These are phyloP conservation scores for Carlito syrichta DNA, from an alignment of 2,113 vertebrate genomes.

Conservation along the genomic window DNA sequence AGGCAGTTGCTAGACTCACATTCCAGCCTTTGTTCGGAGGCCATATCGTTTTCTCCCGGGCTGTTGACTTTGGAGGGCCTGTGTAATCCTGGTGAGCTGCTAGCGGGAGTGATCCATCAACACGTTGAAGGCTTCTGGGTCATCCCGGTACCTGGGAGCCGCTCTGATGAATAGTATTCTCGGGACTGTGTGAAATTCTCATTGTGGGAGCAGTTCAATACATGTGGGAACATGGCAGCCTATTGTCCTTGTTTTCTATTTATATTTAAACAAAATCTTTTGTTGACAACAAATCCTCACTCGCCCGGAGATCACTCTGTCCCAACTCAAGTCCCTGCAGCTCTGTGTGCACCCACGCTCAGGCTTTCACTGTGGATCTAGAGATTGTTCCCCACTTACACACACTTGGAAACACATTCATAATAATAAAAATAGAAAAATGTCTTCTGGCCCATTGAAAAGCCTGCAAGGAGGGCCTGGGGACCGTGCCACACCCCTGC, in stretches of 20 bases:
- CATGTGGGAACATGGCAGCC: neutral
- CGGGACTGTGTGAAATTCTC: constrained; percentile 21
- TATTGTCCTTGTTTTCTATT: constrained; percentile 34
- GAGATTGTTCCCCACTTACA: neutral
- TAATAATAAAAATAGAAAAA: neutral
- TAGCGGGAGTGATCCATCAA: constrained; percentile 77
- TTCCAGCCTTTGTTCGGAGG: constrained; percentile 76
- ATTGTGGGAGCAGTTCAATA: constrained; percentile 1
- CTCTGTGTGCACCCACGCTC: neutral
- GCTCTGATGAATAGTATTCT: constrained; percentile 52
- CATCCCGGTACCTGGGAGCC: constrained; percentile 76
- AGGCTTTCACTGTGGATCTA: neutral
- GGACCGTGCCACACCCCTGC: neutral
- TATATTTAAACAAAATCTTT: constrained; percentile 44
- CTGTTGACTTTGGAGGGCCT: constrained; percentile 80
- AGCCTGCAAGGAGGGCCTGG: neutral
- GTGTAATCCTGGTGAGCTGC: constrained; percentile 55
- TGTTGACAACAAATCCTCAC: constrained; percentile 19
- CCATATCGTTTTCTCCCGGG: constrained; percentile 74
- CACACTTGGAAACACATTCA: neutral
- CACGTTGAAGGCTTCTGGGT: constrained; percentile 76
- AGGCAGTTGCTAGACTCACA: constrained; percentile 79
- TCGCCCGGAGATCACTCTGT: neutral
- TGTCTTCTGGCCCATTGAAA: neutral
- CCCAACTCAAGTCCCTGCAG: neutral